Percentiles rank a stretch among this genome's conserved stretches.
These are phyloP conservation scores for Buceros bicornis DNA, from an alignment of 2,797 vertebrate genomes.

Conservation along the genomic window DNA sequence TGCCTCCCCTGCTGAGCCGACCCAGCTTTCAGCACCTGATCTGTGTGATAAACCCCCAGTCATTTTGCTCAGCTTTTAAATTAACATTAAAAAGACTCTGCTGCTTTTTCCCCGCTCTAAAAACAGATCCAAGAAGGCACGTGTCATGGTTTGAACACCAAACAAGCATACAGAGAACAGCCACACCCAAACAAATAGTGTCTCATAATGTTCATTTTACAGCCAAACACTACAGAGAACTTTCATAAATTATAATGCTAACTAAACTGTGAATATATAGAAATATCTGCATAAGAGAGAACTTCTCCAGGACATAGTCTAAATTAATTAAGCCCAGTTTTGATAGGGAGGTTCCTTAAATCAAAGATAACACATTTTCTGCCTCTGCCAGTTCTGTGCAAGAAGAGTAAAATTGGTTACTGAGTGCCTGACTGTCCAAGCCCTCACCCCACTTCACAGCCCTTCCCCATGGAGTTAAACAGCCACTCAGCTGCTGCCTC, in stretches of 20 bases:
- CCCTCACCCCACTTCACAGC: neutral
- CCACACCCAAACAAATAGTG: neutral
- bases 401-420: neutral
- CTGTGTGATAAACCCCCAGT: neutral
- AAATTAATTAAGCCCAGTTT: neutral
- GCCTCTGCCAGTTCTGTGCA: neutral
- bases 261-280: neutral
- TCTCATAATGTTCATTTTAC: neutral
- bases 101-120: neutral
- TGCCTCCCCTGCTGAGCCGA: neutral
- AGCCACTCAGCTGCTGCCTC: neutral
- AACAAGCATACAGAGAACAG: neutral
- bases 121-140: neutral
- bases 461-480: neutral
- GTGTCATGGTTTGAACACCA: too few relatives aligned
- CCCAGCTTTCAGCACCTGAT: neutral
- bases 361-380: neutral
- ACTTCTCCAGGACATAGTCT: neutral
- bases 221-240: neutral
- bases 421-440: neutral
- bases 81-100: neutral
- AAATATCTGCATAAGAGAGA: neutral
- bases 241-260: neutral
- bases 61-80: neutral
- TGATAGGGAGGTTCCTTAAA: neutral